Percentiles rank a stretch among this genome's conserved stretches.
Evolutionary conservation across 2,888 invertebrate genomes (phyloP).

Genomic region (Patella caerulea): DNA sequence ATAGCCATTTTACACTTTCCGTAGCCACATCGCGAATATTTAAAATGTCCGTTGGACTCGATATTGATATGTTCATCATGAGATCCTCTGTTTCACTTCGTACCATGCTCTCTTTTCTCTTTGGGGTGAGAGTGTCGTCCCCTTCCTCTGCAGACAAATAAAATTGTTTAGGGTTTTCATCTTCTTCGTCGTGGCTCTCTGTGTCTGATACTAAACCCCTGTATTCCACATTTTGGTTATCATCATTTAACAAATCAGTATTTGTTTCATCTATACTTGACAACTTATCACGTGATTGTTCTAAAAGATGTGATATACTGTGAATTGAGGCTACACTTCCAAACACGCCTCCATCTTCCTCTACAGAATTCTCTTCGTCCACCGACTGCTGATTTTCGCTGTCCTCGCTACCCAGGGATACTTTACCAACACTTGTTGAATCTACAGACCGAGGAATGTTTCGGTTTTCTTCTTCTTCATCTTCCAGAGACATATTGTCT

Average conservation of each 20-base stretch:
- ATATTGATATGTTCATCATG: slow-evolving; percentile 47
- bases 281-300: slow-evolving; percentile 6
- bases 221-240: background rate
- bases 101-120: slow-evolving; percentile 46
- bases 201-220: background rate
- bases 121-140: background rate
- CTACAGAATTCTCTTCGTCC: slow-evolving; percentile 13
- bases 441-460: slow-evolving; percentile 23
- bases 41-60: slow-evolving; percentile 54
- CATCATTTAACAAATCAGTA: slow-evolving; percentile 12
- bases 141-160: background rate
- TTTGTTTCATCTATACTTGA: slow-evolving; percentile 24
- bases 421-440: slow-evolving; percentile 30
- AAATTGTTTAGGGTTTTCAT: slow-evolving; percentile 4
- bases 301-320: slow-evolving; percentile 40
- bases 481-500: slow-evolving; percentile 44
- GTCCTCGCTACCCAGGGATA: slow-evolving; percentile 43
- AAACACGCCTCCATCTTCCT: slow-evolving; percentile 22
- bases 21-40: slow-evolving; percentile 69
- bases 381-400: slow-evolving; percentile 26
- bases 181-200: background rate
- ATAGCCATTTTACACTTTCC: slow-evolving; percentile 82
- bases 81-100: slow-evolving; percentile 68
- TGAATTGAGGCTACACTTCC: slow-evolving; percentile 42
- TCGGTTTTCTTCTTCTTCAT: slow-evolving; percentile 29